A percentile compares a stretch with the other conserved stretches of the same genome.
Evolutionary conservation across 2,113 vertebrate genomes (phyloP).

Genomic region (Galemys pyrenaicus): DNA sequence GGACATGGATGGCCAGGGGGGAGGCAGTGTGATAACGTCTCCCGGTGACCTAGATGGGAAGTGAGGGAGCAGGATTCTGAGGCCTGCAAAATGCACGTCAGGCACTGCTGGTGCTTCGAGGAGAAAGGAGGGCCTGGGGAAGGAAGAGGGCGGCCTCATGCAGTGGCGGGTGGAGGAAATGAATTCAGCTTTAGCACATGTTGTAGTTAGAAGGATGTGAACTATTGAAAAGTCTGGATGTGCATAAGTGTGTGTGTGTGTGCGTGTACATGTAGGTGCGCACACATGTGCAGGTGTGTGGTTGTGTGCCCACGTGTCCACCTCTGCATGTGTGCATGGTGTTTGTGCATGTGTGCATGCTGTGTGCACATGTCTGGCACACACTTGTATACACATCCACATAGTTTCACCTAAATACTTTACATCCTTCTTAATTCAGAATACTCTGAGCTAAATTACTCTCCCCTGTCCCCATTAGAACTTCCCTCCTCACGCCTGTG

Average conservation of each 20-base stretch:
- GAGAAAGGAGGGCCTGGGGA: neutral
- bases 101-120: neutral
- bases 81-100: neutral
- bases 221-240: neutral
- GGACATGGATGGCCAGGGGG: neutral
- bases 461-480: neutral
- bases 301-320: too few species aligned
- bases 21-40: neutral
- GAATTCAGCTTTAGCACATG: neutral
- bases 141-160: neutral
- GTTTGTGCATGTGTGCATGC: neutral
- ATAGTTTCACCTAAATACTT: neutral
- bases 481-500: too few species aligned
- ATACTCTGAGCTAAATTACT: neutral
- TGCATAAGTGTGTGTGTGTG: neutral
- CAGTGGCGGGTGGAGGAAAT: neutral
- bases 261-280: neutral
- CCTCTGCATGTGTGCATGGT: too few species aligned
- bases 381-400: neutral
- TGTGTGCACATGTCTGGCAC: neutral
- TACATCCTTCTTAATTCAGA: neutral
- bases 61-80: neutral
- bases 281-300: neutral
- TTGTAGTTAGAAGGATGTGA: neutral
- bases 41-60: neutral